Conservation (phyloP, 2,113 vertebrate genomes). For the Sapajus apella region DNA sequence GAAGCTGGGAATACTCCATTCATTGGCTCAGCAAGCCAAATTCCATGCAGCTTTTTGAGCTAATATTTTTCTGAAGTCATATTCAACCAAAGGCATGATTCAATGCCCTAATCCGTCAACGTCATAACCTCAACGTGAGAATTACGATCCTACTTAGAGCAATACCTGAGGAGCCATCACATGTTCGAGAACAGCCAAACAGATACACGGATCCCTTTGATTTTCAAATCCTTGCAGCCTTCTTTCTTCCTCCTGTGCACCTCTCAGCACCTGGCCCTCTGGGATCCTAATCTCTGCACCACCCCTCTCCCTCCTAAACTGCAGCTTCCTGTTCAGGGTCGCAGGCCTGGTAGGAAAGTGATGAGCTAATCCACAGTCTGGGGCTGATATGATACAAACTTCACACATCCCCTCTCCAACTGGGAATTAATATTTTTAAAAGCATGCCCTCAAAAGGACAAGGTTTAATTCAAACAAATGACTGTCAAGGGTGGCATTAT, state of each 20-base stretch:
- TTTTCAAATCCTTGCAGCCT: neutral
- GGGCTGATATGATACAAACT: neutral
- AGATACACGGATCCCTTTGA: neutral
- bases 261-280: neutral
- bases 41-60: neutral
- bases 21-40: neutral
- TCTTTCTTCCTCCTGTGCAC: neutral
- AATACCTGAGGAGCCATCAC: neutral
- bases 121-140: neutral
- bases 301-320: neutral
- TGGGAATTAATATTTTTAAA: neutral
- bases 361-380: neutral
- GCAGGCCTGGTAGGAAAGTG: neutral
- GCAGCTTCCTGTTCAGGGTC: neutral
- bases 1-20: neutral
- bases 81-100: neutral
- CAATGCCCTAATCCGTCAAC: neutral
- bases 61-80: neutral
- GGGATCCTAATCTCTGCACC: neutral
- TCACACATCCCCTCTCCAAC: neutral
- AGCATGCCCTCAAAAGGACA: neutral
- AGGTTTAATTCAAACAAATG: neutral
- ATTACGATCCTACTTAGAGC: neutral
- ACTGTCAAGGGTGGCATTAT: neutral
- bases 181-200: neutral